phyloP scores from a whole-genome alignment of 2,888 invertebrate genomes.

The Drosophila acutilabella region DNA sequence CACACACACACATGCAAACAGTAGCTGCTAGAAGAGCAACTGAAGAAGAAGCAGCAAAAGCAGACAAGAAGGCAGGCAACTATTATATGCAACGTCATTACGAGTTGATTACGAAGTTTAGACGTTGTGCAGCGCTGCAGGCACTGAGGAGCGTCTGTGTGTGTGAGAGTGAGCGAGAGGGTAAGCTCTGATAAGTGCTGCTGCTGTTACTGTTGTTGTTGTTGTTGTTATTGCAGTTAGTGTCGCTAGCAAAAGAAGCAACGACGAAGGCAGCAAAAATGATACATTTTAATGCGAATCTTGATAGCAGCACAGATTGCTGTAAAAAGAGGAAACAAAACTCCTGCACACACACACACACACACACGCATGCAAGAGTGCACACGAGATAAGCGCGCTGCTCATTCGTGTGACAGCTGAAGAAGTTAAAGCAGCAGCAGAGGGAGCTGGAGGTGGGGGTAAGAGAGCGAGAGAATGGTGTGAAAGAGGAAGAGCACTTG shows the following conservation, averaged over 20 bases:
- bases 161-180: conserved; percentile 3
- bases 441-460: conserved; percentile 1
- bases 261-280: conserved; percentile 73
- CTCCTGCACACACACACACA: conserved; percentile 61
- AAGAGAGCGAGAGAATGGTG: conserved; percentile 7
- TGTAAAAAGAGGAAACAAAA: conserved; percentile 79
- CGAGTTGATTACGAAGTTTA: conserved; percentile 79
- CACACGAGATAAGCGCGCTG: conserved; percentile 74
- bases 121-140: conserved; percentile 57
- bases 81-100: conserved; percentile 78
- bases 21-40: conserved; percentile 37
- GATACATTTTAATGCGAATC: conserved; percentile 85
- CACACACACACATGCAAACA: conserved; percentile 35
- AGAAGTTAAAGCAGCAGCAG: conserved; percentile 65
- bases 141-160: conserved; percentile 15
- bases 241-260: conserved; percentile 44
- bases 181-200: conserved; percentile 26
- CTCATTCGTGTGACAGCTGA: conserved; percentile 79
- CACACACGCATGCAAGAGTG: conserved; percentile 53
- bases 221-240: conserved; percentile 57
- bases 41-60: conserved; percentile 29
- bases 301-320: conserved; percentile 83
- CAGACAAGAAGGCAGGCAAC: conserved; percentile 46
- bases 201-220: conserved; percentile 18
- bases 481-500: conserved; percentile 54